These are phyloP conservation scores for Cynopterus brachyotis DNA, from an alignment of 2,113 vertebrate species.

Conservation along the genomic window DNA sequence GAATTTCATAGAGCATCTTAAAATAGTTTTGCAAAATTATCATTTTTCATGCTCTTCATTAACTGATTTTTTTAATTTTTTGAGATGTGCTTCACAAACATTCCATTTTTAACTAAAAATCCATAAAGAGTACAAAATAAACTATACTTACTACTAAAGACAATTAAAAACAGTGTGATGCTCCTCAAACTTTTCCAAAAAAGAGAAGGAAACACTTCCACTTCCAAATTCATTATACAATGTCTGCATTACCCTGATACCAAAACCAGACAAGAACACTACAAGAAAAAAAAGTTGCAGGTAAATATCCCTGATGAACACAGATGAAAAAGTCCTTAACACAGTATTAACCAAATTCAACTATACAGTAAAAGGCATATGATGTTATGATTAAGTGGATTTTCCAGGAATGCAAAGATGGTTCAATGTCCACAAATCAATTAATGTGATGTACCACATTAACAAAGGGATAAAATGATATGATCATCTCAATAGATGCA, in stretches of 20 bases:
- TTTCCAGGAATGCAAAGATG: background rate
- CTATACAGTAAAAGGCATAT: background rate
- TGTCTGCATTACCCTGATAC: no score
- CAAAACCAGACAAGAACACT: background rate
- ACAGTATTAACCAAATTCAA: background rate
- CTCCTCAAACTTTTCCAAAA: background rate
- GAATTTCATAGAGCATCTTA: background rate
- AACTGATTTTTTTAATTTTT: no score
- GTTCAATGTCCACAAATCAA: no score
- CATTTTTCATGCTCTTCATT: background rate
- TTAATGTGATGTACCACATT: no score
- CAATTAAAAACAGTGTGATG: background rate
- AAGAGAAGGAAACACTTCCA: no score
- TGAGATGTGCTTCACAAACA: slow-evolving; percentile 33
- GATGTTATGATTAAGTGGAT: background rate
- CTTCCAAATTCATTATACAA: no score
- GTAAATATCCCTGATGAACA: background rate
- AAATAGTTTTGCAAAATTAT: slow-evolving; percentile 24
- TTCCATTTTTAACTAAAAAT: background rate
- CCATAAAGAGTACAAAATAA: slow-evolving; percentile 9
- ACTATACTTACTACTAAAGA: background rate
- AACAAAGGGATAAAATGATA: no score
- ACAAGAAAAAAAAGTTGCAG: background rate
- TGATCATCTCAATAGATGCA: no score
- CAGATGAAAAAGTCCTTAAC: no score